Conservation (phyloP, 1,140 invertebrate genomes). For the Muscidifurax raptorellus region DNA sequence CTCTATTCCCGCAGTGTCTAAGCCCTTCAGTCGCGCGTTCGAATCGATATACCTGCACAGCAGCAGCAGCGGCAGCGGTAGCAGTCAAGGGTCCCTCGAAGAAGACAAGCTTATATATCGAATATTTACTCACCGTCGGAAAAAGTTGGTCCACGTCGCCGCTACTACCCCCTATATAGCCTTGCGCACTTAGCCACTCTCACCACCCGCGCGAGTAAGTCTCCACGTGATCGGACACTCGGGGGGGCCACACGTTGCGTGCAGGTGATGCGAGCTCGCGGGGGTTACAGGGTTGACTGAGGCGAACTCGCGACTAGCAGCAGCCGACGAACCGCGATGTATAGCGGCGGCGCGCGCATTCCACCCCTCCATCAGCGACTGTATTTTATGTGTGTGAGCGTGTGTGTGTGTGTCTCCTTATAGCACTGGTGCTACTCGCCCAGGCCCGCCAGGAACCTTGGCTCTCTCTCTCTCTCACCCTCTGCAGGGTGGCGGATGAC, state of each 20-base stretch:
- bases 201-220: not conserved
- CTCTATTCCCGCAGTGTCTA: too few relatives aligned
- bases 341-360: constrained; percentile 2
- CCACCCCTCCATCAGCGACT: not conserved
- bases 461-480: not conserved
- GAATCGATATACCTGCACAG: too few relatives aligned
- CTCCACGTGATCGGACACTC: not conserved
- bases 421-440: not conserved
- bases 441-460: constrained; percentile 7
- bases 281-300: constrained; percentile 7
- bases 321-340: not conserved
- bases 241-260: not conserved
- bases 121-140: too few relatives aligned
- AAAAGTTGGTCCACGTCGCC: too few relatives aligned
- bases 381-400: not conserved
- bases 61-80: too few relatives aligned
- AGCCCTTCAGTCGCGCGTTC: too few relatives aligned
- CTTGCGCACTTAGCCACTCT: too few relatives aligned
- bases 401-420: not conserved
- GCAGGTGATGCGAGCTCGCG: not conserved
- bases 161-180: too few relatives aligned
- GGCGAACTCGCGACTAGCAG: not conserved
- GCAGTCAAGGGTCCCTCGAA: too few relatives aligned
- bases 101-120: too few relatives aligned
- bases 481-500: not conserved